Conservation (phyloP, 1,140 invertebrate species). For the Mamestra configurata region DNA sequence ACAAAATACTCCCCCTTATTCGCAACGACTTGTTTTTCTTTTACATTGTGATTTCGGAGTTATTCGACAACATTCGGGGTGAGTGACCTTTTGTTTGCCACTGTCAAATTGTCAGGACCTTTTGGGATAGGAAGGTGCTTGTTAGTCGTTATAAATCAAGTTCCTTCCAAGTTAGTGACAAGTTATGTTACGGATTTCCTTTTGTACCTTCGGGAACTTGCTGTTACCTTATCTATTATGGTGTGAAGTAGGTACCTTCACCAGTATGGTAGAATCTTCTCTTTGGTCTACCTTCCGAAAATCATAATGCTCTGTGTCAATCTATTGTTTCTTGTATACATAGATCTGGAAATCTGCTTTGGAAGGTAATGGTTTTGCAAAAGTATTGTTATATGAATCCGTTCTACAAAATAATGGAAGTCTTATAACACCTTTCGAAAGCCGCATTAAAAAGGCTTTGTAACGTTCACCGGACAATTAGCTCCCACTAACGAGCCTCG, state of each 20-base stretch:
- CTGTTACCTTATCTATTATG: not conserved
- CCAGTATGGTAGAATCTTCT: no score
- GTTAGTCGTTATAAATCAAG: conserved; percentile 23
- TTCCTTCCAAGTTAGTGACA: conserved; percentile 13
- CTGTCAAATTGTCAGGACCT: conserved; percentile 7
- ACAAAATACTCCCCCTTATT: not conserved
- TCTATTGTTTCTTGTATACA: no score
- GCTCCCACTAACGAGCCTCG: conserved; percentile 17
- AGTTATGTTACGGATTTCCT: not conserved
- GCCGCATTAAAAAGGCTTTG: conserved; percentile 1
- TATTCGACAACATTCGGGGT: not conserved
- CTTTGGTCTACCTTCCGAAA: no score
- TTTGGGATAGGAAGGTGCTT: conserved; percentile 6
- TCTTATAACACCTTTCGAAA: not conserved
- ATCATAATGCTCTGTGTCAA: no score
- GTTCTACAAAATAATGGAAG: not conserved
- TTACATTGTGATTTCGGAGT: not conserved
- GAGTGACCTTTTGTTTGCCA: conserved; percentile 30
- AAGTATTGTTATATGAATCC: not conserved
- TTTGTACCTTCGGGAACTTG: not conserved
- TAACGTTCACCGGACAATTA: conserved; percentile 36
- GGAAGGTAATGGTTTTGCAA: no score
- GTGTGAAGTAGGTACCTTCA: not conserved
- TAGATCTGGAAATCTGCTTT: no score
- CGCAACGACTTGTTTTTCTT: not conserved